Evolutionary conservation across 2,888 invertebrate genomes (phyloP).

Genomic region (Euplexia lucipara): DNA sequence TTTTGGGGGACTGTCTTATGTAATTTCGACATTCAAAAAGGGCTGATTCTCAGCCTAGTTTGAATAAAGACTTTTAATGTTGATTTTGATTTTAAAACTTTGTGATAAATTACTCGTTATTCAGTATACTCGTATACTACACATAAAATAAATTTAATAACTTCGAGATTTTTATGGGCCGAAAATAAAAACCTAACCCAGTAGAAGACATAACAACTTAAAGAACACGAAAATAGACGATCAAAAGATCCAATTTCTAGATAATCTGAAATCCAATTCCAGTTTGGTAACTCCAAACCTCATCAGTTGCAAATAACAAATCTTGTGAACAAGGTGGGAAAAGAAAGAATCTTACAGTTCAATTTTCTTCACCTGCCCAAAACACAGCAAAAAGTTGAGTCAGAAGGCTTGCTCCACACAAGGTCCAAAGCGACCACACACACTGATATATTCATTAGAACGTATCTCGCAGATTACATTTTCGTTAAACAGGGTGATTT

Average conservation of each 20-base stretch:
- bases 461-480: too few relatives aligned
- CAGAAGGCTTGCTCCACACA: slow-evolving; percentile 9
- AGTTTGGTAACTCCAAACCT: slow-evolving; percentile 47
- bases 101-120: background rate
- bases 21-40: too few relatives aligned
- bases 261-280: slow-evolving; percentile 60
- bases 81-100: too few relatives aligned
- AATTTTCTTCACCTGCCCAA: slow-evolving; percentile 27
- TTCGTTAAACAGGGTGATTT: too few relatives aligned
- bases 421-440: too few relatives aligned
- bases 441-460: too few relatives aligned
- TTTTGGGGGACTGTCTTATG: too few relatives aligned
- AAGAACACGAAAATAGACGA: slow-evolving; percentile 39
- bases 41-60: too few relatives aligned
- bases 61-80: too few relatives aligned
- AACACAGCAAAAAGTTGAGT: background rate
- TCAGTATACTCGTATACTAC: background rate
- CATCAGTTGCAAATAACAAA: slow-evolving; percentile 62
- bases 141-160: background rate
- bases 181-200: slow-evolving; percentile 9
- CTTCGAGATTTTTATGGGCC: background rate
- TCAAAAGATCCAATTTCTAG: slow-evolving; percentile 58
- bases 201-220: slow-evolving; percentile 16
- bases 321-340: slow-evolving; percentile 51
- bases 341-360: slow-evolving; percentile 43